Conservation (phyloP, 2,888 invertebrate species). For the Cryptocephalus primarius region DNA sequence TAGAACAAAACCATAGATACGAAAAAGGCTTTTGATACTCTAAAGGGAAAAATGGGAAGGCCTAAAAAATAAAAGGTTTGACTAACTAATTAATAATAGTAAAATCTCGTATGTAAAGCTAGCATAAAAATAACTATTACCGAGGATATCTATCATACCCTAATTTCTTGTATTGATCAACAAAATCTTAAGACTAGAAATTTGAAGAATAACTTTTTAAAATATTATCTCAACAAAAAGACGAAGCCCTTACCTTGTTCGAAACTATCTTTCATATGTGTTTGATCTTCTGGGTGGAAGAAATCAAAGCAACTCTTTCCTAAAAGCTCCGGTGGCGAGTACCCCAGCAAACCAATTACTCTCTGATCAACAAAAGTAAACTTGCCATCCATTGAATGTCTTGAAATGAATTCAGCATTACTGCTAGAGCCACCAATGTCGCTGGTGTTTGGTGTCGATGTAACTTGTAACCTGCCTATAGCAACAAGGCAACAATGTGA, state of each 20-base stretch:
- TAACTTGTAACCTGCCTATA: slow-evolving; percentile 93
- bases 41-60: too few relatives aligned
- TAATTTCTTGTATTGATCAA: too few relatives aligned
- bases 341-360: slow-evolving; percentile 82
- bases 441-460: slow-evolving; percentile 87
- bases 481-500: slow-evolving; percentile 96
- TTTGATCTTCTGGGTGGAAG: slow-evolving; percentile 94
- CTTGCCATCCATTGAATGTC: slow-evolving; percentile 94
- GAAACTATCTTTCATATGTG: slow-evolving; percentile 95
- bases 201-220: too few relatives aligned
- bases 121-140: too few relatives aligned
- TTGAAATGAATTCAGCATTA: slow-evolving; percentile 89
- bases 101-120: too few relatives aligned
- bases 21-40: too few relatives aligned
- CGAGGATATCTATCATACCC: too few relatives aligned
- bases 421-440: slow-evolving; percentile 80
- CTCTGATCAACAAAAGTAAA: slow-evolving; percentile 98
- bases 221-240: too few relatives aligned
- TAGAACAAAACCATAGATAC: too few relatives aligned
- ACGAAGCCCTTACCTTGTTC: slow-evolving; percentile 79
- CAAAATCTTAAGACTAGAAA: too few relatives aligned
- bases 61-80: too few relatives aligned
- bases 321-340: slow-evolving; percentile 86
- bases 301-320: slow-evolving; percentile 96
- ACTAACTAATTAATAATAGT: too few relatives aligned